Evolutionary conservation across 2,888 invertebrate genomes (phyloP), one percentile per base, ranked within the genome.

Genomic region (Amphipoea oculea): DNA sequence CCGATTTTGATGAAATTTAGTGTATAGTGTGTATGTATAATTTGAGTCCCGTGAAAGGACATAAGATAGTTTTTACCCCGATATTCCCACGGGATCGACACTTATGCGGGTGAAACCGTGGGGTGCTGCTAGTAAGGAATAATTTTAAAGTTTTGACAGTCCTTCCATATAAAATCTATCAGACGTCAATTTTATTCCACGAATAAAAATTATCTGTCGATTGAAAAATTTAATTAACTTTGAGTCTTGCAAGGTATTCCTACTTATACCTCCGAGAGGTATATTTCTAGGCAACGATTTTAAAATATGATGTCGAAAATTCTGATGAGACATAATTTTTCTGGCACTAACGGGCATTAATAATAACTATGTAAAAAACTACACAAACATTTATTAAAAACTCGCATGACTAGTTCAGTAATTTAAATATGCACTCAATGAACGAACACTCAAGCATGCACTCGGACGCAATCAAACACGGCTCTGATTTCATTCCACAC

Each of bases 341-440:
- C n/a, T 17, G 67, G 23, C n/a, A 23, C 23, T 57, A 57, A 23
- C 9, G 9, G 57, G 23, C 57, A 57, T 57, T 60, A 60, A 1
- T 60, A 12, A n/a, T 11, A 60, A n/a, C 12, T 60, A 12, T 12
- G n/a, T 60, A n/a, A 60, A 20, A 48, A 29, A 29, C 20, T 29
- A 45, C 36, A 71, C n/a, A 36, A 40, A 51, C 23, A 42, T 73
- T 54, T 45, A 54, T 74, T 36, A 17, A 42, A 73, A 51, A 17
- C 17, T 74, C 3, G 12, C 23, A 65, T n/a, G 45, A 5, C 42
- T 54, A 36, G 36, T 73, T 17, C 75, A 54, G 54, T 45, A 5
- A 75, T 36, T 75, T n/a, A 45, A 77, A 75, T 77, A 45, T 77
- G 54, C 36, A 65, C 75, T 77, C 23, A 45, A 45, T 76, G 42